These are phyloP conservation scores for Burhinus bistriatus DNA, from an alignment of 2,113 vertebrate species.

Conservation along the genomic window DNA sequence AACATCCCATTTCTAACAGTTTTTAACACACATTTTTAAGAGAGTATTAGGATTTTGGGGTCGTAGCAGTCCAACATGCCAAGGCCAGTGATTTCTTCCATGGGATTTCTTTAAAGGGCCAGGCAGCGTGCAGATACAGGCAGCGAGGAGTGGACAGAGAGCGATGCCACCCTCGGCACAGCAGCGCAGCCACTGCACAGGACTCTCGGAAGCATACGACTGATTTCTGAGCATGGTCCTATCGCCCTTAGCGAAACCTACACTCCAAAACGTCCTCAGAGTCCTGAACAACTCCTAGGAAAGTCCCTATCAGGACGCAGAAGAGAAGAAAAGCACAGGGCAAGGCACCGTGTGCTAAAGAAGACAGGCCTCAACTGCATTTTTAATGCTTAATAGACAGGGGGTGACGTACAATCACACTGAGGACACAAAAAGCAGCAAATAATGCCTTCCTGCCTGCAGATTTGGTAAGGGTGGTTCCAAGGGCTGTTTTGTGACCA, in stretches of 20 bases:
- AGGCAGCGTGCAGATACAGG: neutral
- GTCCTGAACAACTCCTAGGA: neutral
- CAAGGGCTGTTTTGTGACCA: fast-evolving
- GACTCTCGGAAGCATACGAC: fast-evolving
- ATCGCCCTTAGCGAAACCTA: too few species aligned
- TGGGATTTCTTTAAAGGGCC: neutral
- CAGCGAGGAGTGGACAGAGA: neutral
- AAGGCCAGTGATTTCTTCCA: neutral
- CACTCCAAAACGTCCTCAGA: neutral
- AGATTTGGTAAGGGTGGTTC: neutral
- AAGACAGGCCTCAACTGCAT: neutral
- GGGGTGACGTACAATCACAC: fast-evolving
- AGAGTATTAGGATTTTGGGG: neutral
- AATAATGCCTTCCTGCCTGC: neutral
- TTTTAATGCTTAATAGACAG: neutral
- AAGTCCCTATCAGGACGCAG: neutral
- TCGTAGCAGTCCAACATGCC: fast-evolving
- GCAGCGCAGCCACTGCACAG: too few species aligned
- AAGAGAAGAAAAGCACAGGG: neutral
- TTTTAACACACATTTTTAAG: neutral
- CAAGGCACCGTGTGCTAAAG: neutral
- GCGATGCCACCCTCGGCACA: neutral
- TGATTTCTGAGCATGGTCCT: neutral
- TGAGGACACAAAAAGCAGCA: neutral
- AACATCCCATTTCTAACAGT: too few species aligned